Conservation (phyloP, 1,140 invertebrate species). For the Monochamus saltuarius region DNA sequence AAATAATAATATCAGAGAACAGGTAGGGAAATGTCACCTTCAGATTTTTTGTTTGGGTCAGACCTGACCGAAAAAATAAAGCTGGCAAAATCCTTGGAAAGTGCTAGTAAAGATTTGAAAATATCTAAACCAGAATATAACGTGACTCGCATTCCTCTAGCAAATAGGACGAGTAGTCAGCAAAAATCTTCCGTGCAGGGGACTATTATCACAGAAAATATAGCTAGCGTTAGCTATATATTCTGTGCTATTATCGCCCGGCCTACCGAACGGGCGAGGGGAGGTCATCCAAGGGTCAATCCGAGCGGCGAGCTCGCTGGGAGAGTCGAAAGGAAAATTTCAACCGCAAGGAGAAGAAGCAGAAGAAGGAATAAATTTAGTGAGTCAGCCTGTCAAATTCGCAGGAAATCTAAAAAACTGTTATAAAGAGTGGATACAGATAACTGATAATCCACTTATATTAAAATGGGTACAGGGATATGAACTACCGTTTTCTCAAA, state of each 20-base stretch:
- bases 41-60: conserved; percentile 6
- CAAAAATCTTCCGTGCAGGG: neutral
- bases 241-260: neutral
- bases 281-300: too few relatives aligned
- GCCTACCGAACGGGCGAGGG: too few relatives aligned
- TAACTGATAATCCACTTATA: conserved; percentile 6
- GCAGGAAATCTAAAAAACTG: neutral
- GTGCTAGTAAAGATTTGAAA: conserved; percentile 11
- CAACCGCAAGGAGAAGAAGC: neutral
- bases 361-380: neutral
- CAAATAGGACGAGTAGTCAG: neutral
- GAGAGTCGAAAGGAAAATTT: neutral
- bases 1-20: neutral
- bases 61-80: conserved; percentile 7
- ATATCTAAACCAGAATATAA: neutral
- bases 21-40: neutral
- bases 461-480: conserved; percentile 11
- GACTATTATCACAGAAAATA: too few relatives aligned
- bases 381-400: neutral
- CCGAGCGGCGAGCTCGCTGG: neutral
- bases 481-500: conserved; percentile 5
- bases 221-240: too few relatives aligned
- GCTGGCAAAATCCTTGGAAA: conserved; percentile 2
- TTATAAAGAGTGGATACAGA: neutral
- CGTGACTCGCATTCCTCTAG: neutral